Evolutionary conservation across 2,113 vertebrate genomes (phyloP).

Genomic region (Poecilia latipinna): DNA sequence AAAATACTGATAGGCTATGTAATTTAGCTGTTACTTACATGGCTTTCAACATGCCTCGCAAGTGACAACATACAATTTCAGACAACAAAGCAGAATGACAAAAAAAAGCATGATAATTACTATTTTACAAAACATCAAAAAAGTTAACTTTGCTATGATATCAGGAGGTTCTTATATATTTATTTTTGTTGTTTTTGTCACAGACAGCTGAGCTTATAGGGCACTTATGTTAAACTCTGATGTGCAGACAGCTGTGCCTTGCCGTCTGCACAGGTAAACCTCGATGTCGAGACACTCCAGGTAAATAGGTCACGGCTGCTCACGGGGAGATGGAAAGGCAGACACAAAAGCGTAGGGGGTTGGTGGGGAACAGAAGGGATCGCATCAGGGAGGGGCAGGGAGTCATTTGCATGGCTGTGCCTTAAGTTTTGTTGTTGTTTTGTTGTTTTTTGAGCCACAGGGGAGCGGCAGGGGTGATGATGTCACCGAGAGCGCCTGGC

Average conservation of each 20-base stretch:
- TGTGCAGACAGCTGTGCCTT: conserved; percentile 42
- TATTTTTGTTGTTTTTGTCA: not conserved
- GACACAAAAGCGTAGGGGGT: conserved; percentile 27
- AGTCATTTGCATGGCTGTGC: conserved; percentile 61
- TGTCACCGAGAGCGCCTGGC: conserved; percentile 66
- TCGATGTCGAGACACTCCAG: conserved; percentile 52
- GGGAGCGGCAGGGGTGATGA: conserved; percentile 65
- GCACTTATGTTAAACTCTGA: conserved; percentile 20
- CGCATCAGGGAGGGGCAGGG: conserved; percentile 12
- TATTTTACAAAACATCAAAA: conserved; percentile 9
- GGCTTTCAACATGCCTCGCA: not conserved
- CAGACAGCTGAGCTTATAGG: conserved; percentile 31
- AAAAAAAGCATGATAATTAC: not conserved
- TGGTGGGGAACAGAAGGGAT: conserved; percentile 6
- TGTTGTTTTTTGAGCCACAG: conserved; percentile 60
- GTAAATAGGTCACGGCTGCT: conserved; percentile 61
- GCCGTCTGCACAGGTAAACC: conserved; percentile 56
- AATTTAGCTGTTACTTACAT: not conserved
- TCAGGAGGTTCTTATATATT: not conserved
- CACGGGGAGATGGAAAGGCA: conserved; percentile 31
- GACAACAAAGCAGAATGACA: not conserved
- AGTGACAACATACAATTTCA: not conserved
- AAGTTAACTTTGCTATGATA: conserved; percentile 13
- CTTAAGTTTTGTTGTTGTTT: conserved; percentile 58
- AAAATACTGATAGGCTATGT: not conserved